Conservation (phyloP, 2,797 vertebrate species). For the Premnoplex brunnescens region DNA sequence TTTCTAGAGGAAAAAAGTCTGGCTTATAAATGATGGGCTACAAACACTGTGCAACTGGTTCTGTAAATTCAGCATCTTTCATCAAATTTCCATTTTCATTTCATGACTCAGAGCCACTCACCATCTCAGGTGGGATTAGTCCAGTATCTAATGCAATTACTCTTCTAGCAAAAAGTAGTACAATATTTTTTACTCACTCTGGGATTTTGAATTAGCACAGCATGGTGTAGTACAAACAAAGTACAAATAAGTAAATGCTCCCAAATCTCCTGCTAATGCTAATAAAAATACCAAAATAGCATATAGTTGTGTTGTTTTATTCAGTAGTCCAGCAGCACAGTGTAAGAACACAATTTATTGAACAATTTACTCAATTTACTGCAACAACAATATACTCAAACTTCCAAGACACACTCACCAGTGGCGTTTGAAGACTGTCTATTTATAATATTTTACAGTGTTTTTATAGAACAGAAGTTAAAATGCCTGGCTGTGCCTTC, state of each 20-base stretch:
- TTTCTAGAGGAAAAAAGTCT: not conserved
- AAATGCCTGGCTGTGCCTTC: not conserved
- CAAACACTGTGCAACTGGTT: not conserved
- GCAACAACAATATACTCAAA: not conserved
- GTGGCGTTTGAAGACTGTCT: not conserved
- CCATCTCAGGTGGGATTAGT: not conserved
- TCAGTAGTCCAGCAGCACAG: not conserved
- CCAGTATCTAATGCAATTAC: not conserved
- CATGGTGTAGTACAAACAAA: not conserved
- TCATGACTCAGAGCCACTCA: not conserved
- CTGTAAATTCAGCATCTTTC: slow-evolving; percentile 17
- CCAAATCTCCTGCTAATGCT: not conserved
- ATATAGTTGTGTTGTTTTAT: not conserved
- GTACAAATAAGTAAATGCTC: not conserved
- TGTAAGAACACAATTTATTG: not conserved
- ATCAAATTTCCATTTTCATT: slow-evolving; percentile 9
- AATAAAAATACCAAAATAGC: not conserved
- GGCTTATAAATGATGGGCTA: not conserved
- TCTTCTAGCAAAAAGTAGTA: not conserved
- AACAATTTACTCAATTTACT: not conserved
- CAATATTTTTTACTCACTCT: not conserved
- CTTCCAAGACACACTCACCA: not conserved
- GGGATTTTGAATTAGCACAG: not conserved
- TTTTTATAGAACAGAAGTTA: not conserved
- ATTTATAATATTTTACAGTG: not conserved